Evolutionary conservation across 2,888 invertebrate species (phyloP).

Genomic region (Anoplius nigerrimus): DNA sequence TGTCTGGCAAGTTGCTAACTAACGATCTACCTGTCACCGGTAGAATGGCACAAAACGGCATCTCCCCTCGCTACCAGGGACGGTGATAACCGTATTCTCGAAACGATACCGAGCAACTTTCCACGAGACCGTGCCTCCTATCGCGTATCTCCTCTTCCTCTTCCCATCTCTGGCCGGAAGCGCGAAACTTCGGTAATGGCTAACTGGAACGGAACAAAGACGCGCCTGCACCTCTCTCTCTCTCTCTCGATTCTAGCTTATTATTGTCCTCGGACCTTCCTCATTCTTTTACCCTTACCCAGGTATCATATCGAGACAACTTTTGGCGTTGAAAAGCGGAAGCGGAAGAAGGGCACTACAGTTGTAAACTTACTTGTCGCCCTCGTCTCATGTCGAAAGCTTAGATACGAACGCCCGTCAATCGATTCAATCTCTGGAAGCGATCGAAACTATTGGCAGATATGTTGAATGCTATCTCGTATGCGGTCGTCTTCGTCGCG

Average conservation of each 20-base stretch:
- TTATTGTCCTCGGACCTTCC: constrained; percentile 45
- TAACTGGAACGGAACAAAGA: constrained; percentile 54
- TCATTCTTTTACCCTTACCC: constrained; percentile 25
- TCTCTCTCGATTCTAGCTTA: constrained; percentile 35
- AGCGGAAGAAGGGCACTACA: constrained; percentile 19
- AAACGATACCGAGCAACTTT: constrained; percentile 46
- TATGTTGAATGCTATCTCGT: too few species aligned
- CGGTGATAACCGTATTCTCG: constrained; percentile 45
- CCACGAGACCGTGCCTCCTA: constrained; percentile 36
- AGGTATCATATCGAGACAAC: constrained; percentile 37
- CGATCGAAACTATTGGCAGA: neutral
- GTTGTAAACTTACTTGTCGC: constrained; percentile 28
- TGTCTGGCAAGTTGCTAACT: constrained; percentile 47
- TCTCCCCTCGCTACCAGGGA: constrained; percentile 37
- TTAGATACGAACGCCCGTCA: neutral
- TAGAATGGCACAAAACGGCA: constrained; percentile 22
- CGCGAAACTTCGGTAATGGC: constrained; percentile 55
- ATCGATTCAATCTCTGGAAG: neutral
- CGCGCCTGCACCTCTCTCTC: constrained; percentile 27
- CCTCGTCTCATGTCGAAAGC: constrained; percentile 12
- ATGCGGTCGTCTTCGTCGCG: neutral
- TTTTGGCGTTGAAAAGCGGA: constrained; percentile 36
- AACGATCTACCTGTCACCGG: constrained; percentile 30
- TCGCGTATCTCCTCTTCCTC: neutral
- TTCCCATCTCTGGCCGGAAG: constrained; percentile 35